phyloP scores from a whole-genome alignment of 2,113 vertebrate genomes.

The Phalacrocorax brasilianus region DNA sequence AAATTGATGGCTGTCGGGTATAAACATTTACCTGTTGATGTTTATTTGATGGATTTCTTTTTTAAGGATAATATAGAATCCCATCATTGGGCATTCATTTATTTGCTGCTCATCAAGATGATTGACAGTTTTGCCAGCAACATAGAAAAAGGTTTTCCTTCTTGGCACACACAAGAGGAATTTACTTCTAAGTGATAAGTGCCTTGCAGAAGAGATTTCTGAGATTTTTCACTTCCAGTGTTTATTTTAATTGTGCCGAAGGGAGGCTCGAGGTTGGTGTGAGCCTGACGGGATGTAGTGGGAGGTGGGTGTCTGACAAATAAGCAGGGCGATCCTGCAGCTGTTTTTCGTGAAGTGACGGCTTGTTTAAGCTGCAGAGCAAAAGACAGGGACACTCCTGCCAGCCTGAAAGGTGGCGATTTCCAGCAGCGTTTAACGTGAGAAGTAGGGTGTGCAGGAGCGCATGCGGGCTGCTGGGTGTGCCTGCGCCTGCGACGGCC shows the following conservation, averaged over 20 bases:
- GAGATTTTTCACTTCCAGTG: slow-evolving; percentile 26
- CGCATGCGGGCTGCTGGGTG: neutral
- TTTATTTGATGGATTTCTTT: slow-evolving; percentile 84
- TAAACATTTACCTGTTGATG: slow-evolving; percentile 84
- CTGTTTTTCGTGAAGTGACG: neutral
- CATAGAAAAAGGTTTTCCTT: slow-evolving; percentile 67
- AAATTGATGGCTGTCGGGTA: slow-evolving; percentile 80
- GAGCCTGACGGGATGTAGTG: neutral
- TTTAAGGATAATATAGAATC: slow-evolving; percentile 83
- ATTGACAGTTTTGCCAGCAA: slow-evolving; percentile 80
- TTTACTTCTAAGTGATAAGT: slow-evolving; percentile 63
- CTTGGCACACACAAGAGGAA: slow-evolving; percentile 57
- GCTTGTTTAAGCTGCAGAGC: neutral
- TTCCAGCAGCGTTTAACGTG: neutral
- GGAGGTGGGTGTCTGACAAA: neutral
- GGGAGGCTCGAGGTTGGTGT: neutral
- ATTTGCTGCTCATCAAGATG: slow-evolving; percentile 84
- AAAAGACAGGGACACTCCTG: neutral
- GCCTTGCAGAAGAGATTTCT: slow-evolving; percentile 32
- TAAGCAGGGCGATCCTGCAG: neutral
- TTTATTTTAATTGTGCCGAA: neutral
- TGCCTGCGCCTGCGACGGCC: accelerated
- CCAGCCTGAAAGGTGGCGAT: neutral
- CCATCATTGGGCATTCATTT: slow-evolving; percentile 84
- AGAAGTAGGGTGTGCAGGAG: accelerated